Evolutionary conservation across 1,140 invertebrate species (phyloP).

Genomic region (Lerema accius): DNA sequence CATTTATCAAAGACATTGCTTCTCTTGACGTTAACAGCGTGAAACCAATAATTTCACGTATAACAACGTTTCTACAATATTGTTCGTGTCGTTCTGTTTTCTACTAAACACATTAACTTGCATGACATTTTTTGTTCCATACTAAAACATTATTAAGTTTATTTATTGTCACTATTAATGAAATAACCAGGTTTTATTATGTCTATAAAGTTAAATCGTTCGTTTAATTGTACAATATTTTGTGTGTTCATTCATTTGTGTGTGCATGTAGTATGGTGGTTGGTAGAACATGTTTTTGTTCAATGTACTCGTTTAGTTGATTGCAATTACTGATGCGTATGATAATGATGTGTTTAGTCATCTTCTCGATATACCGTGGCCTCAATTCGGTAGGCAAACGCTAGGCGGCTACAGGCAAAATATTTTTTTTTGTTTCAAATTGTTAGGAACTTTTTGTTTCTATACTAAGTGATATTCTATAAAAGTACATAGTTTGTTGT

Average conservation of each 20-base stretch:
- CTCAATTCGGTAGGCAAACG: background rate
- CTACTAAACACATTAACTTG: background rate
- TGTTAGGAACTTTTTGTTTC: too few relatives aligned
- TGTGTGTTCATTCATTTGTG: conserved; percentile 1
- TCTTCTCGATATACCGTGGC: background rate
- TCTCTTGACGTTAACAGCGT: background rate
- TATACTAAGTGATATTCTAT: too few relatives aligned
- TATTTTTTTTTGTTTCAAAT: too few relatives aligned
- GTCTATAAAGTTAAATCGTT: background rate
- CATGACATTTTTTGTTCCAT: background rate
- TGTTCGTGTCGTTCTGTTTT: background rate
- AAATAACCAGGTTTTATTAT: background rate
- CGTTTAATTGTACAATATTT: background rate
- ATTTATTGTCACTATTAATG: background rate
- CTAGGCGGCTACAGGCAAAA: too few relatives aligned
- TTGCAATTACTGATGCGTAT: conserved; percentile 9
- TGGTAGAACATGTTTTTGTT: conserved; percentile 17
- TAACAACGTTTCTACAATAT: background rate
- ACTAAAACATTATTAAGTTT: background rate
- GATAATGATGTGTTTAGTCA: conserved; percentile 19
- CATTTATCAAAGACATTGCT: background rate
- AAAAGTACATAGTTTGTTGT: too few relatives aligned
- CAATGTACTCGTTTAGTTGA: conserved; percentile 2
- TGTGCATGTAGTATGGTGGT: conserved; percentile 2
- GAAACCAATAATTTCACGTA: background rate